These are phyloP conservation scores for Melinopterus prodromus DNA, from an alignment of 2,888 invertebrate species.

Conservation along the genomic window DNA sequence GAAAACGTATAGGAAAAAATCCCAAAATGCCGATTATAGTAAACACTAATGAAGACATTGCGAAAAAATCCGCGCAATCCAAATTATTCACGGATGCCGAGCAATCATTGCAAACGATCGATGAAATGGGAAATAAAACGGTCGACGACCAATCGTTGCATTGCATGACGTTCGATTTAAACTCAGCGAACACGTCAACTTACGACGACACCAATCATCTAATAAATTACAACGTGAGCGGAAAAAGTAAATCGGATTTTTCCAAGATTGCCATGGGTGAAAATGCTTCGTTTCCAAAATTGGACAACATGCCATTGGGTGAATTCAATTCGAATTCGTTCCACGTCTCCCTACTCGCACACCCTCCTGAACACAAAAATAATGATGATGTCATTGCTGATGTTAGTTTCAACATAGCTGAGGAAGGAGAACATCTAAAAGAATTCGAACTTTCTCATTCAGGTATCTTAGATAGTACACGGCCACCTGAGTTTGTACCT, in stretches of 20 bases:
- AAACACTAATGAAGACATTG: no score
- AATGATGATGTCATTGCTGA: no score
- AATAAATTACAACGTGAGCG: slow-evolving; percentile 27
- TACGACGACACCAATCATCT: slow-evolving; percentile 28
- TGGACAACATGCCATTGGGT: slow-evolving; percentile 21
- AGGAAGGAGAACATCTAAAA: no score
- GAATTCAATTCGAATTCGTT: slow-evolving; percentile 22
- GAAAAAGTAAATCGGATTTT: slow-evolving; percentile 26
- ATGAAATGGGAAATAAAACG: neutral
- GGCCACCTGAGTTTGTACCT: neutral
- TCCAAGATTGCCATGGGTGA: slow-evolving; percentile 26
- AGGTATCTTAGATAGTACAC: neutral
- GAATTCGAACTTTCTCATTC: neutral
- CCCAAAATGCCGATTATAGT: no score
- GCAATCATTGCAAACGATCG: neutral
- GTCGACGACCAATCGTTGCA: neutral
- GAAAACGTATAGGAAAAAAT: neutral
- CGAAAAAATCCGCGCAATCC: neutral
- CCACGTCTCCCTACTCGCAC: neutral
- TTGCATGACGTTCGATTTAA: neutral
- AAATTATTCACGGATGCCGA: neutral
- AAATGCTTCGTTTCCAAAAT: slow-evolving; percentile 12
- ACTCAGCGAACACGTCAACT: neutral
- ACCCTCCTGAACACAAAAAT: neutral
- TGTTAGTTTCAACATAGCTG: no score